Evolutionary conservation across 2,113 vertebrate species (phyloP).

Genomic region (Oryzias woworae): DNA sequence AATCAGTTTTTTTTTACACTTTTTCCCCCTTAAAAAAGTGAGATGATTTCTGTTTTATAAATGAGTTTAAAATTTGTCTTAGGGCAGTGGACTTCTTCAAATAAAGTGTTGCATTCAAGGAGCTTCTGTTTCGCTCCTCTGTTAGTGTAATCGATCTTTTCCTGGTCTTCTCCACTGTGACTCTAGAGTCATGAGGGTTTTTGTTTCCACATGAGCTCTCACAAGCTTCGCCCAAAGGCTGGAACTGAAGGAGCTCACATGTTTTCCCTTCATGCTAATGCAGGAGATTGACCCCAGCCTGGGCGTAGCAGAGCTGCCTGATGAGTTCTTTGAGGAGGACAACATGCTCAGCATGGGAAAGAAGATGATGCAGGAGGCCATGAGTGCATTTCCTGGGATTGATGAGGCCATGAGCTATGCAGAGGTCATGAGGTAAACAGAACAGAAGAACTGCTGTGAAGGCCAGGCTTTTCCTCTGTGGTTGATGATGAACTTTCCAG

Average conservation of each 20-base stretch:
- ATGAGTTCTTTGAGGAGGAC: conserved; percentile 97
- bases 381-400: conserved; percentile 95
- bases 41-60: too few species aligned
- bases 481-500: not conserved
- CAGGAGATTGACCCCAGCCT: conserved; percentile 96
- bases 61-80: too few species aligned
- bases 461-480: too few species aligned
- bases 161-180: too few species aligned
- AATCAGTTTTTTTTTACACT: too few species aligned
- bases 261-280: not conserved
- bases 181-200: too few species aligned
- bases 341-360: conserved; percentile 98
- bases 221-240: not conserved
- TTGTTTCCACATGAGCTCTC: too few species aligned
- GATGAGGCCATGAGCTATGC: conserved; percentile 97
- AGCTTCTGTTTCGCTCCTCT: too few species aligned
- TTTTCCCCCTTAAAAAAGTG: too few species aligned
- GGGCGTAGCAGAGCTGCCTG: conserved; percentile 90
- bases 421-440: conserved; percentile 90
- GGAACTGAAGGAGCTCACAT: not conserved
- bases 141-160: too few species aligned
- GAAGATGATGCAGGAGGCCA: conserved; percentile 98
- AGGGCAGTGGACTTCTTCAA: too few species aligned
- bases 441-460: not conserved
- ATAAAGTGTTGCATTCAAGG: too few species aligned